These are phyloP conservation scores for Bombus turneri DNA, from an alignment of 1,140 invertebrate species.

Conservation along the genomic window DNA sequence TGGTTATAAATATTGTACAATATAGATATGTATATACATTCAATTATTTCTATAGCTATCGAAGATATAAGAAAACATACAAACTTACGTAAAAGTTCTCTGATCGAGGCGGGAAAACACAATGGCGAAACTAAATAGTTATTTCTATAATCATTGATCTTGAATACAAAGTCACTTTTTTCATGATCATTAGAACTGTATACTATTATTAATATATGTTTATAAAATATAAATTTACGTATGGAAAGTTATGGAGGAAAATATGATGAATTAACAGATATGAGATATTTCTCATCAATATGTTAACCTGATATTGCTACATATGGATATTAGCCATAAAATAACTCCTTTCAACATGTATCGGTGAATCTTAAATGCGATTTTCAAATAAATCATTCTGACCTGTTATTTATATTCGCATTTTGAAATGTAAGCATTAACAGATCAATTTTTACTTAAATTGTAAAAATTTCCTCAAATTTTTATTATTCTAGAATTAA, in stretches of 20 bases:
- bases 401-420: background rate
- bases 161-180: background rate
- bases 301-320: too few relatives aligned
- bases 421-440: background rate
- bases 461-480: background rate
- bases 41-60: background rate
- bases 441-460: background rate
- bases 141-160: background rate
- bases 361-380: background rate
- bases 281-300: too few relatives aligned
- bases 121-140: background rate
- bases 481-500: background rate
- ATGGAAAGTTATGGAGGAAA: background rate
- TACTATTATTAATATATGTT: background rate
- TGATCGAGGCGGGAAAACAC: background rate
- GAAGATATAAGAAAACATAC: background rate
- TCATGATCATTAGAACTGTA: background rate
- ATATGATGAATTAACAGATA: background rate
- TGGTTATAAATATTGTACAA: background rate
- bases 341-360: background rate
- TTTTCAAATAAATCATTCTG: background rate
- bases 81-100: slow-evolving; percentile 4
- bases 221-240: background rate
- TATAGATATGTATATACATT: background rate
- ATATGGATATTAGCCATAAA: background rate